A percentile compares a stretch with the other conserved stretches of the same genome.
phyloP scores from a whole-genome alignment of 1,140 invertebrate species.

The Drosophila littoralis region DNA sequence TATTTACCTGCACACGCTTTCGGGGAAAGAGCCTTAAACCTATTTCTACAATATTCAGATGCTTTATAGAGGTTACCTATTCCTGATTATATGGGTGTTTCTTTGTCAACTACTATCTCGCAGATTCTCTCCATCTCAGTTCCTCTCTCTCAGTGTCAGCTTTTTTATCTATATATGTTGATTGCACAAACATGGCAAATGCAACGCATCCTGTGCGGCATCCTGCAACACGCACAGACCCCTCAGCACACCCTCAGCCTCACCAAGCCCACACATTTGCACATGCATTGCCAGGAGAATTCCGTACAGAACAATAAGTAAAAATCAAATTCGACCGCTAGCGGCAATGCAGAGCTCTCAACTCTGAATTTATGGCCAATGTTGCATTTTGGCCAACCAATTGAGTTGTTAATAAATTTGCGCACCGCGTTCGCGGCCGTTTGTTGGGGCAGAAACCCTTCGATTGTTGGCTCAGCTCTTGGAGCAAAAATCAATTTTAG shows the following conservation, averaged over 20 bases:
- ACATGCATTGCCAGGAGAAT: not conserved
- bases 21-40: no score
- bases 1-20: no score
- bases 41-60: no score
- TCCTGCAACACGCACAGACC: not conserved
- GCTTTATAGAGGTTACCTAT: no score
- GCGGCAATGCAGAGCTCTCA: conserved; percentile 7
- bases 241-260: not conserved
- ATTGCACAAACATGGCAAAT: conserved; percentile 15
- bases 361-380: conserved; percentile 32
- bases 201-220: conserved; percentile 4
- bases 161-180: conserved; percentile 1
- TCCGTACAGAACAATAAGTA: conserved; percentile 19
- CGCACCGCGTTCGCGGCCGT: conserved; percentile 6
- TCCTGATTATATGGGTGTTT: not conserved
- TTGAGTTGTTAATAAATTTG: conserved; percentile 54
- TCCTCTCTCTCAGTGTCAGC: not conserved
- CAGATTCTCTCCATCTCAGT: not conserved
- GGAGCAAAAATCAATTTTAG: conserved; percentile 58
- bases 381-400: conserved; percentile 38
- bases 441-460: conserved; percentile 2
- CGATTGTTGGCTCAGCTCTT: conserved; percentile 13
- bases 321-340: conserved; percentile 26
- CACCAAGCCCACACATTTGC: not conserved
- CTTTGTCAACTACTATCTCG: no score